Evolutionary conservation across 2,113 vertebrate species (phyloP), one percentile per base, ranked within the genome.

Genomic region (Ochotona princeps): DNA sequence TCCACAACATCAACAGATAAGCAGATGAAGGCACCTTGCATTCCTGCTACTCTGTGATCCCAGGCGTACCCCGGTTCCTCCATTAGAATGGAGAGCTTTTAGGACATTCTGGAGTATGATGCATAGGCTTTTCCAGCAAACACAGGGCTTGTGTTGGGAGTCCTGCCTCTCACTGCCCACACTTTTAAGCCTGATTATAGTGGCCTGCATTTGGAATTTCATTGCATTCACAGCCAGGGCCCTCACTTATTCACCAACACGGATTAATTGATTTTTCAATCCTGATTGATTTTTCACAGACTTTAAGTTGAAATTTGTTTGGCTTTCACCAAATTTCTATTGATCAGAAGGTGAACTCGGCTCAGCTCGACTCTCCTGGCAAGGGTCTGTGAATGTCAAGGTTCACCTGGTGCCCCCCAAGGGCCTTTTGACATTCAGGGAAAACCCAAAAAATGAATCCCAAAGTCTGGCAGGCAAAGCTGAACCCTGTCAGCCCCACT

Each of bases 231-330:
- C 0, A 72, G 54, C 54, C 80, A 92, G 76, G 38, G n/a, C 76
- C 75, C 78, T 73, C 21, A 32, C 49, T 95, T 23, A 47, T 76
- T 91, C 83, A 76, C 66, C 26, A 28, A 57, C 14, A 8, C 0
- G 5, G 49, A 54, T 90, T 90, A 90, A 83, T 72, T 2, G 17
- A 72, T 70, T 63, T 49, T 75, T 83, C 70, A 69, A 26, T 70
- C 7, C 90, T 67, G 8, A 25, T 95, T 3, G 2, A 89, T 93
- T 90, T 94, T 90, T 94, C 87, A 93, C 67, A 88, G 73, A 44
- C 86, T 83, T 95, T 75, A 72, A 93, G 88, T 26, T 90, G 80
- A 95, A 92, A 86, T 30, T 83, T 66, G 72, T 73, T 86, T 35
- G 14, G 38, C 54, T 86, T 83, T 79, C 13, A 44, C 54, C 88